Percentiles rank a stretch among this genome's conserved stretches.
Evolutionary conservation across 1,140 invertebrate species (phyloP).

Genomic region (Leptonema lineaticorne): DNA sequence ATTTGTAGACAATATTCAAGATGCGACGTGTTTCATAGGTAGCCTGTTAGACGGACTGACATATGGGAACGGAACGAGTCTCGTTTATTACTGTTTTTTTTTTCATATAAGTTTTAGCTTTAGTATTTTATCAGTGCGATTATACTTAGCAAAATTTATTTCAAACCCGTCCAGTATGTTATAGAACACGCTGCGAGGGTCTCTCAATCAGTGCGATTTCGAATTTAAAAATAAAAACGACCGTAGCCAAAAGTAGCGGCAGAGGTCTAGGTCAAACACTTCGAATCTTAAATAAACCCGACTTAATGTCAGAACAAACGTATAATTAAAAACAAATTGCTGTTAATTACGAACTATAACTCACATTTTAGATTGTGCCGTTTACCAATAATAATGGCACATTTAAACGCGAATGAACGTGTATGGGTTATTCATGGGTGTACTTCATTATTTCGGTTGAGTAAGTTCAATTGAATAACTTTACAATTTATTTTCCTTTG

Average conservation of each 20-base stretch:
- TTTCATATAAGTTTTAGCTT: neutral
- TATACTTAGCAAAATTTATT: conserved; percentile 4
- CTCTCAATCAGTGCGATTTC: neutral
- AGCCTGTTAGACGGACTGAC: neutral
- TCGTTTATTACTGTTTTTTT: neutral
- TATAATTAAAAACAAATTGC: neutral
- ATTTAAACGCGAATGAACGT: too few species aligned
- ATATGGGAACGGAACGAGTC: conserved; percentile 3
- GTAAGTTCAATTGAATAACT: too few species aligned
- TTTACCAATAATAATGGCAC: too few species aligned
- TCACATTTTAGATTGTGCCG: too few species aligned
- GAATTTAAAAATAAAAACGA: neutral
- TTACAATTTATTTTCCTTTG: too few species aligned
- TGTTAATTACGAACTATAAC: too few species aligned
- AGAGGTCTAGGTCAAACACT: neutral
- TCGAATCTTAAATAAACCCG: neutral
- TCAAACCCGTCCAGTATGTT: neutral
- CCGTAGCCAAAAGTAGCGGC: neutral
- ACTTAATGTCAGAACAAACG: neutral
- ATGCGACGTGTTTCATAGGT: neutral
- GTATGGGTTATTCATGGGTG: too few species aligned
- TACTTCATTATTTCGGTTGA: too few species aligned
- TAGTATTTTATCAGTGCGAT: neutral
- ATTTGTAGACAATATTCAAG: neutral
- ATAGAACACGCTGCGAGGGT: neutral